Evolutionary conservation across 2,888 invertebrate species (phyloP).

Genomic region (Halictus ligatus): DNA sequence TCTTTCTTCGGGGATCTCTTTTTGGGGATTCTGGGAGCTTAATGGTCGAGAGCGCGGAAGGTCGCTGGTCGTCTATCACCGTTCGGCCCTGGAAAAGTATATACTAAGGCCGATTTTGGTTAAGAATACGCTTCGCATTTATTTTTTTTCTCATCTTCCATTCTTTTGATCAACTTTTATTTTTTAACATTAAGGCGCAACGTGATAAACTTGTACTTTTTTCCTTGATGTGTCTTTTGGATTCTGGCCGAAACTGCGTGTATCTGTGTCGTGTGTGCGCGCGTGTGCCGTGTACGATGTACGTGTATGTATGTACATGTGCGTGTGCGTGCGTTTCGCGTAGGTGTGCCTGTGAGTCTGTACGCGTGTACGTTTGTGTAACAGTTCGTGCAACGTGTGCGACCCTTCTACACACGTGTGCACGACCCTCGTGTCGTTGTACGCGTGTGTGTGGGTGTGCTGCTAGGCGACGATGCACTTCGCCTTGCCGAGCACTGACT

Average conservation of each 20-base stretch:
- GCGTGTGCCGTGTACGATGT: neutral
- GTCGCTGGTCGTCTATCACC: conserved; percentile 72
- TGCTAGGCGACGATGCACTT: conserved; percentile 65
- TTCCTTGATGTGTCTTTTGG: conserved; percentile 84
- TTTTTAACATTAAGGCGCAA: conserved; percentile 84
- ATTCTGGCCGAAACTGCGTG: conserved; percentile 83
- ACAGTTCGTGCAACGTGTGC: neutral
- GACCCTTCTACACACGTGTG: conserved; percentile 12
- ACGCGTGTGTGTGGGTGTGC: conserved; percentile 74
- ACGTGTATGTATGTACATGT: conserved; percentile 32
- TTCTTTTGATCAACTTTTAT: conserved; percentile 83
- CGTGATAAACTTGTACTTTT: conserved; percentile 84
- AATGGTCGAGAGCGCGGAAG: conserved; percentile 49
- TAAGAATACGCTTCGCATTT: conserved; percentile 81
- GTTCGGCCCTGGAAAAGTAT: conserved; percentile 79
- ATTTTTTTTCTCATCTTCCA: conserved; percentile 64
- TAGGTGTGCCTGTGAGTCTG: neutral
- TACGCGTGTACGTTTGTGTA: neutral
- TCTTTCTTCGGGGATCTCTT: conserved; percentile 31
- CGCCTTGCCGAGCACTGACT: conserved; percentile 70
- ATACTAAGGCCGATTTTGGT: conserved; percentile 84
- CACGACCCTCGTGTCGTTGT: conserved; percentile 58
- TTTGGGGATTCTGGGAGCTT: conserved; percentile 14
- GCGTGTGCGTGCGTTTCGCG: conserved; percentile 15
- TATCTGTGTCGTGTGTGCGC: conserved; percentile 59